Percentiles rank a stretch among this genome's conserved stretches.
These are phyloP conservation scores for Macaria notata DNA, from an alignment of 2,888 invertebrate species.

Conservation along the genomic window DNA sequence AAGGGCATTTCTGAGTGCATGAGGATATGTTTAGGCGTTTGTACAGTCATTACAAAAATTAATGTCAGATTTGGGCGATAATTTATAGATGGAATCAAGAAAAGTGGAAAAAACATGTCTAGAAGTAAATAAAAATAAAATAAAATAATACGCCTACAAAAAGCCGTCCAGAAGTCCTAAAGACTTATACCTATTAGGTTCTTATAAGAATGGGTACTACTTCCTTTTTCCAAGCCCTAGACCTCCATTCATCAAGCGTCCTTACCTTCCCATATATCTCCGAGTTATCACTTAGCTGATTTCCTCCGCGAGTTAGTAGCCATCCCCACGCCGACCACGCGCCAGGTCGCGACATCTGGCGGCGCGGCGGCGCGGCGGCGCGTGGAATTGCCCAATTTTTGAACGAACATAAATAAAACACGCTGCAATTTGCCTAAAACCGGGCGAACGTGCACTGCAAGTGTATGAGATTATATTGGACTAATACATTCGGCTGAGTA, in stretches of 20 bases:
- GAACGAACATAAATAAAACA: conserved; percentile 74
- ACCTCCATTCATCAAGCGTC: background rate
- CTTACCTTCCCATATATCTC: background rate
- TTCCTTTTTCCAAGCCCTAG: background rate
- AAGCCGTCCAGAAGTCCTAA: too few species aligned
- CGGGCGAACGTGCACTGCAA: conserved; percentile 38
- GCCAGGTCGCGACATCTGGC: conserved; percentile 24
- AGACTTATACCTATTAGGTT: too few species aligned
- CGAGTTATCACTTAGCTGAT: conserved; percentile 41
- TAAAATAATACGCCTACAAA: too few species aligned
- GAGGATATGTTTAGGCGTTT: too few species aligned
- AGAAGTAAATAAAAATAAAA: too few species aligned
- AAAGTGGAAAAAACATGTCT: too few species aligned
- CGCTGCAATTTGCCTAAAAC: conserved; percentile 75
- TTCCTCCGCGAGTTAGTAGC: conserved; percentile 40
- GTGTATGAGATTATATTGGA: conserved; percentile 23
- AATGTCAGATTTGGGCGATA: too few species aligned
- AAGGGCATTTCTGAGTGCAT: too few species aligned
- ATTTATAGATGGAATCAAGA: too few species aligned
- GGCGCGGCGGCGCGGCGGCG: conserved; percentile 19
- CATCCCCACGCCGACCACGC: conserved; percentile 46
- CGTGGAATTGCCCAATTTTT: conserved; percentile 65
- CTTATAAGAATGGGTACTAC: too few species aligned
- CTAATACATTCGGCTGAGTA: conserved; percentile 19
- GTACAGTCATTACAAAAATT: too few species aligned